Conservation (phyloP, 2,113 vertebrate species). For the Galbula dea region DNA sequence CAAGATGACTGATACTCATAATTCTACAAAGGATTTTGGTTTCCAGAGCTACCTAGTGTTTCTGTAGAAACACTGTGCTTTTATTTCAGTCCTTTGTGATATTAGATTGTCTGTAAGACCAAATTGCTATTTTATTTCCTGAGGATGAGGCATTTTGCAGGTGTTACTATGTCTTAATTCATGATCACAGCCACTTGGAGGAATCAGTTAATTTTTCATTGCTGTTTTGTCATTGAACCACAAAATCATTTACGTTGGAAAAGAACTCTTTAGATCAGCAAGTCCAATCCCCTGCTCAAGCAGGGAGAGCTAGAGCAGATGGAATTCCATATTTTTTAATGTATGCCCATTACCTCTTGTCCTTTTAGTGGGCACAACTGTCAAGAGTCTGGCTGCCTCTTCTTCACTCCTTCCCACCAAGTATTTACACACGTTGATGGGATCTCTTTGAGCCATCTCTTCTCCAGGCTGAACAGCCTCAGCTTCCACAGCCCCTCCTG, state of each 20-base stretch:
- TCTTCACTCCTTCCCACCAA: no score
- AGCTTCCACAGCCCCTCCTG: no score
- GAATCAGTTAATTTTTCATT: not conserved
- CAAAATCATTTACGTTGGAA: not conserved
- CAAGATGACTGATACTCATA: not conserved
- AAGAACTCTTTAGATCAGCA: not conserved
- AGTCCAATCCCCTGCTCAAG: not conserved
- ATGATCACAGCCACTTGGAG: not conserved
- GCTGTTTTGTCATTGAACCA: not conserved
- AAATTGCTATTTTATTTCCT: not conserved
- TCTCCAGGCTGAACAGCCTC: no score
- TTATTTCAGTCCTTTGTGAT: not conserved
- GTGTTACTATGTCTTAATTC: not conserved
- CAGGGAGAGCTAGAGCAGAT: no score
- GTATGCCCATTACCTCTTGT: no score
- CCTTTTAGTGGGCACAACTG: no score
- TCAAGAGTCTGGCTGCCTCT: no score
- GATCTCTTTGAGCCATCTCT: no score
- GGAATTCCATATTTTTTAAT: no score
- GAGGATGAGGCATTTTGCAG: not conserved
- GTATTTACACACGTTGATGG: no score
- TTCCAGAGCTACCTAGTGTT: constrained; percentile 24
- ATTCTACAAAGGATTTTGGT: constrained; percentile 16
- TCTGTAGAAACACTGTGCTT: not conserved
- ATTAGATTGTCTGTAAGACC: not conserved